Percentiles rank a stretch among this genome's conserved stretches.
Conservation (phyloP, 2,797 vertebrate species). For the Phoebastria nigripes region DNA sequence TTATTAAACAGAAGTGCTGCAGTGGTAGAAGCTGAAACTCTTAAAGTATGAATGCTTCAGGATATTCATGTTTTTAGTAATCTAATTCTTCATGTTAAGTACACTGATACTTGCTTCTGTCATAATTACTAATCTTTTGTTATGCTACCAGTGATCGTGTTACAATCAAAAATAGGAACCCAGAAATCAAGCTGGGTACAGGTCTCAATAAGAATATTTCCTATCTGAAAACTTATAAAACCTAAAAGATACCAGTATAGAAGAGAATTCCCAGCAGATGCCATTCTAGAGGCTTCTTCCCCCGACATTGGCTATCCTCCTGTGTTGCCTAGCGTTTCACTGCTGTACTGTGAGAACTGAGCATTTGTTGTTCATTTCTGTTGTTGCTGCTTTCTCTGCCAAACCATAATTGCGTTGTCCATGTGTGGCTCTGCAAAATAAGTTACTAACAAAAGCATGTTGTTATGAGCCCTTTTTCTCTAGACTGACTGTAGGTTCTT, state of each 20-base stretch:
- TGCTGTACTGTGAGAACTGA: background rate
- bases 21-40: background rate
- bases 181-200: background rate
- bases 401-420: background rate
- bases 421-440: background rate
- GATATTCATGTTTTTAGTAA: background rate
- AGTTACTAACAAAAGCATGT: background rate
- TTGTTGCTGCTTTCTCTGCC: background rate
- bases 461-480: background rate
- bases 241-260: background rate
- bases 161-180: background rate
- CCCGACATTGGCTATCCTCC: background rate
- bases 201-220: background rate
- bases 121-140: background rate
- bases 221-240: background rate
- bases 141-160: background rate
- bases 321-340: background rate
- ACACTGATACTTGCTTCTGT: background rate
- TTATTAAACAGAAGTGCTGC: background rate
- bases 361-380: background rate
- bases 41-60: background rate
- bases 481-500: background rate
- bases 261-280: background rate
- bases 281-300: background rate
- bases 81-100: background rate